A percentile compares a stretch with the other conserved stretches of the same genome.
Conservation (phyloP, 2,888 invertebrate species). For the Didymodactylos carnosus region DNA sequence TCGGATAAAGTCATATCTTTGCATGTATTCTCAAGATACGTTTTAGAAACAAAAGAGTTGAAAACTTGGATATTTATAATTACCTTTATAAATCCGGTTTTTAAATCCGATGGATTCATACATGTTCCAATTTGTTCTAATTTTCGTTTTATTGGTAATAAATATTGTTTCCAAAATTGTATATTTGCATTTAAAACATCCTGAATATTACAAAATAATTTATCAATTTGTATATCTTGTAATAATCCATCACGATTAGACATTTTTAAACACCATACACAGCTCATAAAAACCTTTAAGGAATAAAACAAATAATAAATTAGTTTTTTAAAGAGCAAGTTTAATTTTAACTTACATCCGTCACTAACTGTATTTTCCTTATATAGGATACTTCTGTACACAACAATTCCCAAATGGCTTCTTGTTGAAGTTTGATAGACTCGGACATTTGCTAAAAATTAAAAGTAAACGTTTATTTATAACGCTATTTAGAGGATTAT, state of each 20-base stretch:
- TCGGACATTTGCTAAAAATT: background rate
- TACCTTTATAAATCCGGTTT: background rate
- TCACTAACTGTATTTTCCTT: slow-evolving; percentile 61
- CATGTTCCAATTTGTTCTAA: background rate
- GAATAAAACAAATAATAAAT: too few species aligned
- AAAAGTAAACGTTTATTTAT: too few species aligned
- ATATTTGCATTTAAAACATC: slow-evolving; percentile 6
- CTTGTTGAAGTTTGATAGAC: slow-evolving; percentile 45
- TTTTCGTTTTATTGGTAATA: slow-evolving; percentile 3
- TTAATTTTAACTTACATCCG: too few species aligned
- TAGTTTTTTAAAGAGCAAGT: too few species aligned
- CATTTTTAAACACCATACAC: slow-evolving; percentile 3
- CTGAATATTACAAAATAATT: slow-evolving; percentile 8
- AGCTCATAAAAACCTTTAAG: slow-evolving; percentile 38
- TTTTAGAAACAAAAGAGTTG: too few species aligned
- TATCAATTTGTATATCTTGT: slow-evolving; percentile 9
- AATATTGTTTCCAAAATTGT: slow-evolving; percentile 7
- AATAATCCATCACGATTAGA: background rate
- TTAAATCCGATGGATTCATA: background rate
- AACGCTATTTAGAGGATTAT: too few species aligned
- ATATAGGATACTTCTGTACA: slow-evolving; percentile 77
- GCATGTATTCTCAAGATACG: too few species aligned
- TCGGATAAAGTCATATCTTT: too few species aligned
- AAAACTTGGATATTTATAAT: too few species aligned
- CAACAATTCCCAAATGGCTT: slow-evolving; percentile 76